Conservation (phyloP, 2,888 invertebrate species). For the Euproctis similis region DNA sequence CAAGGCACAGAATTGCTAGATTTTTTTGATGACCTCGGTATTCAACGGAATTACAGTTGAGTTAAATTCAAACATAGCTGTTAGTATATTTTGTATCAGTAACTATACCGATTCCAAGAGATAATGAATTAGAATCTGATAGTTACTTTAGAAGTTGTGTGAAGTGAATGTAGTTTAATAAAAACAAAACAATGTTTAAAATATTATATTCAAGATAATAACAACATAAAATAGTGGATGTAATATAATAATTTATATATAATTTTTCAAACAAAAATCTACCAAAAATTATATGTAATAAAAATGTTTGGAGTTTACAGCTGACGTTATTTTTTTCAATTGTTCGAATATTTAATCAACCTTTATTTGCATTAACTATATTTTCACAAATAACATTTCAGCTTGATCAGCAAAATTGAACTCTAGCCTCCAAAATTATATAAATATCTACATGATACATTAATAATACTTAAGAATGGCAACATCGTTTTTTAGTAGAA, state of each 20-base stretch:
- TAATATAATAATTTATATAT: slow-evolving; percentile 30
- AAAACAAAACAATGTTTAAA: slow-evolving; percentile 36
- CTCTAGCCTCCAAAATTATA: slow-evolving; percentile 5
- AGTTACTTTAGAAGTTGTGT: too few species aligned
- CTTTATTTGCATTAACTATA: too few species aligned
- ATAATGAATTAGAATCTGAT: too few species aligned
- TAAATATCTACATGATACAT: slow-evolving; percentile 15
- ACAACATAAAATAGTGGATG: slow-evolving; percentile 50
- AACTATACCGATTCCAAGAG: too few species aligned
- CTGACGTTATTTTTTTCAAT: slow-evolving; percentile 1
- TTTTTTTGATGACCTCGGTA: too few species aligned
- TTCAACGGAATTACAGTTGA: too few species aligned
- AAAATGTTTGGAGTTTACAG: slow-evolving; percentile 4
- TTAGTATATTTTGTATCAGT: too few species aligned
- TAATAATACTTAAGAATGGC: slow-evolving; percentile 25
- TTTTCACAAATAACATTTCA: too few species aligned
- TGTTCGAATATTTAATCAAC: too few species aligned
- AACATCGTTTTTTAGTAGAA: slow-evolving; percentile 9
- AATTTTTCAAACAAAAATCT: slow-evolving; percentile 14
- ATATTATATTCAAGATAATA: slow-evolving; percentile 55
- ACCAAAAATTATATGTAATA: slow-evolving; percentile 9
- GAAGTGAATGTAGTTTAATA: slow-evolving; percentile 14
- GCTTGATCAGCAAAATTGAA: not conserved
- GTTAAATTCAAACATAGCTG: too few species aligned
- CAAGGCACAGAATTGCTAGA: too few species aligned